Evolutionary conservation across 2,797 vertebrate species (phyloP).

Genomic region (Chiloscyllium punctatum): DNA sequence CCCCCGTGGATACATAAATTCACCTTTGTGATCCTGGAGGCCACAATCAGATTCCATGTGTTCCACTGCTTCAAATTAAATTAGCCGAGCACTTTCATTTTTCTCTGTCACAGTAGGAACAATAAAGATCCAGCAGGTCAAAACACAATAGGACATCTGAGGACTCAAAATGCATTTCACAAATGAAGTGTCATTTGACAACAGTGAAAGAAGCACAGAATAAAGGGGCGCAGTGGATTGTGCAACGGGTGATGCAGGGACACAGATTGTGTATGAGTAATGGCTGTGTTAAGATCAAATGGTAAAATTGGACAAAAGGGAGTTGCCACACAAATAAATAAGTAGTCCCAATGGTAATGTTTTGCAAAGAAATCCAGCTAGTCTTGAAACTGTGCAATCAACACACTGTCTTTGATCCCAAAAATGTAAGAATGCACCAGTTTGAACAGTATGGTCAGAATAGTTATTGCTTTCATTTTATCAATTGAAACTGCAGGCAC

Average conservation of each 20-base stretch:
- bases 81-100: slow-evolving; percentile 21
- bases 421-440: neutral
- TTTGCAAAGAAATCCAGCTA: neutral
- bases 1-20: slow-evolving; percentile 34
- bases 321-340: neutral
- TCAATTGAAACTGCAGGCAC: neutral
- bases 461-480: neutral
- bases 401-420: neutral
- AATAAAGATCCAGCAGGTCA: neutral
- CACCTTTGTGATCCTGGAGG: slow-evolving; percentile 25
- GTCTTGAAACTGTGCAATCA: neutral
- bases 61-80: slow-evolving; percentile 34
- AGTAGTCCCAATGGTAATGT: too few relatives aligned
- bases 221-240: neutral
- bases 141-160: slow-evolving; percentile 21
- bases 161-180: neutral
- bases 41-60: slow-evolving; percentile 24
- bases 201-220: neutral
- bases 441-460: neutral
- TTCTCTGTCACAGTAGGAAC: slow-evolving; percentile 27
- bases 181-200: neutral
- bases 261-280: neutral
- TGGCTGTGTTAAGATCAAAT: neutral
- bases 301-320: neutral
- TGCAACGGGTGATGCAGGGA: neutral